Percentiles rank a stretch among this genome's conserved stretches.
These are phyloP conservation scores for Pelagia noctiluca DNA, from an alignment of 30 jellyfish, hydroid and myxozoan genomes.

Conservation along the genomic window DNA sequence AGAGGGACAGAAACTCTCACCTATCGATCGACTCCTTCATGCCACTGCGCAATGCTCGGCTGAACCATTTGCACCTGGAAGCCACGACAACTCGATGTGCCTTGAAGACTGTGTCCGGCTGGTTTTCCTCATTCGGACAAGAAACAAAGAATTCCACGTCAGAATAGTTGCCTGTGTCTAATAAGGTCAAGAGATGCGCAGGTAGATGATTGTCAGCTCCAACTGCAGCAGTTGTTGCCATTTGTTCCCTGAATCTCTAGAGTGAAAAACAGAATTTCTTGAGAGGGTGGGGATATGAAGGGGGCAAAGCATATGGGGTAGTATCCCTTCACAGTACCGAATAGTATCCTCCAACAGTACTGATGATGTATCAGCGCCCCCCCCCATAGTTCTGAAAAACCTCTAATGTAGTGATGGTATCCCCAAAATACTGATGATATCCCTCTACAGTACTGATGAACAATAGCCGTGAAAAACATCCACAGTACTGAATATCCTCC, in stretches of 20 bases:
- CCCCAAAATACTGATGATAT: no score
- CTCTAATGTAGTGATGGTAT: no score
- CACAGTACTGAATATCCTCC: no score
- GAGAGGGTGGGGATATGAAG: background rate
- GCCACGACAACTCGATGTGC: slow-evolving; percentile 76
- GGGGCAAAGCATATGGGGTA: no score
- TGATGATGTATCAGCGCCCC: no score
- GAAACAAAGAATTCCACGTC: slow-evolving; percentile 49
- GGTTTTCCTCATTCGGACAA: background rate
- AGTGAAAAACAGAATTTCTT: background rate
- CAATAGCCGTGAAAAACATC: no score
- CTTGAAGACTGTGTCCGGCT: slow-evolving; percentile 16
- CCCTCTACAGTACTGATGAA: no score
- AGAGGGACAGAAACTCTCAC: background rate
- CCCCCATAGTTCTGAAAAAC: no score
- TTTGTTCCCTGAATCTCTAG: background rate
- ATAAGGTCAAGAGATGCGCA: slow-evolving; percentile 7
- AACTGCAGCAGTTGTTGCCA: background rate
- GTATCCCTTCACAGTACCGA: no score
- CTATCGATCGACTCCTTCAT: slow-evolving; percentile 71
- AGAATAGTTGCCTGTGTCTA: slow-evolving; percentile 1
- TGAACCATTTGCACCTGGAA: slow-evolving; percentile 60
- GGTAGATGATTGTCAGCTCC: slow-evolving; percentile 8
- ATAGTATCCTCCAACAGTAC: no score
- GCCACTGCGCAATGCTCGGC: slow-evolving; percentile 65